Conservation (phyloP, 2,113 vertebrate species). For the Tiliqua scincoides region DNA sequence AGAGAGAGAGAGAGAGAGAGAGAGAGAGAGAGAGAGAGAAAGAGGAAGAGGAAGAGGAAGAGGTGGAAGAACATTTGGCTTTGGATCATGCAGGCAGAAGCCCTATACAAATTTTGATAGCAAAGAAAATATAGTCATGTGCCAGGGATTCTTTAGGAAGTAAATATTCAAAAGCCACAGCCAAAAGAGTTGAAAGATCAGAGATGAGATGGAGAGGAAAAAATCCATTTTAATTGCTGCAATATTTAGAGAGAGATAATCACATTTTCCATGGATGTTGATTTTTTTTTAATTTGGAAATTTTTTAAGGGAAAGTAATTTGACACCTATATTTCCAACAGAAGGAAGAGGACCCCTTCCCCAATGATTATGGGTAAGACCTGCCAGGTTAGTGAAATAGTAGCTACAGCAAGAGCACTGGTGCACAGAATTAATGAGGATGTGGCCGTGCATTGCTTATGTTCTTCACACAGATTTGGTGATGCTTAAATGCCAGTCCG, state of each 20-base stretch:
- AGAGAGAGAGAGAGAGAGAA: too few relatives aligned
- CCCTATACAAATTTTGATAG: neutral
- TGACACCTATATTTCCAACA: neutral
- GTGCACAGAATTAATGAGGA: neutral
- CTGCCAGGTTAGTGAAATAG: neutral
- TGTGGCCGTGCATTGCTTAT: constrained; percentile 43
- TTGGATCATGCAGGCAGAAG: constrained; percentile 3
- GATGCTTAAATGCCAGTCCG: neutral
- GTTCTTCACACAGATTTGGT: constrained; percentile 33
- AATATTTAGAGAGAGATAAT: constrained; percentile 16
- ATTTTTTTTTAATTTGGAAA: constrained; percentile 5
- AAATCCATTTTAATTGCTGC: constrained; percentile 17
- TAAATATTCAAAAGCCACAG: constrained; percentile 20
- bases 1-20: too few relatives aligned
- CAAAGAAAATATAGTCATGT: neutral
- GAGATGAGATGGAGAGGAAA: neutral
- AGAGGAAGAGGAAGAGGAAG: neutral
- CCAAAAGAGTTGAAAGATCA: constrained; percentile 28
- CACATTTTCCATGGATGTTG: constrained; percentile 25
- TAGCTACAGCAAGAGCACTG: constrained; percentile 6
- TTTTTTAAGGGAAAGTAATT: neutral
- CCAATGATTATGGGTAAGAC: constrained; percentile 16
- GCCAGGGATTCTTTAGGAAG: neutral
- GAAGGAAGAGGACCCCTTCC: neutral
- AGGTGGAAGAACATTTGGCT: neutral